A percentile compares a stretch with the other conserved stretches of the same genome.
Evolutionary conservation across 2,888 invertebrate species (phyloP).

Genomic region (Cryptocephalus moraei): DNA sequence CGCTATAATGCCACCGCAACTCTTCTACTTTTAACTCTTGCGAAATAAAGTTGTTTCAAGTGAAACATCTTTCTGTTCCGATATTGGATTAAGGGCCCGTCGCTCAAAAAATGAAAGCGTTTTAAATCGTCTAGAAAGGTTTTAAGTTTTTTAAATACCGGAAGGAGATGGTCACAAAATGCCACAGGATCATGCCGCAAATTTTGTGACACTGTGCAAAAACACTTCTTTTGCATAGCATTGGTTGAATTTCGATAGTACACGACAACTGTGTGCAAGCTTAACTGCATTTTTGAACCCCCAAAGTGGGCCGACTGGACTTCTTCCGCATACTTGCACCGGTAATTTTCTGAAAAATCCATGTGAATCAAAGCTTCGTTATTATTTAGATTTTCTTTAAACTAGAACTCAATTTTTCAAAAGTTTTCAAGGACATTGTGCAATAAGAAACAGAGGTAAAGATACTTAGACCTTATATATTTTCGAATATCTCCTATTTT

Average conservation of each 20-base stretch:
- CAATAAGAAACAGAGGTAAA: no score
- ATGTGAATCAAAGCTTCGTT: slow-evolving; percentile 1
- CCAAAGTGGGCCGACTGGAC: slow-evolving; percentile 7
- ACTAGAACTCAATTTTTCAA: no score
- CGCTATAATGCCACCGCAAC: slow-evolving; percentile 26
- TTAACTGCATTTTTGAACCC: slow-evolving; percentile 6
- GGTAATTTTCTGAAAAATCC: slow-evolving; percentile 7
- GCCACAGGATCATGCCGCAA: slow-evolving; percentile 5
- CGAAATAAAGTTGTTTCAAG: neutral
- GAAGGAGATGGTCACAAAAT: slow-evolving; percentile 5
- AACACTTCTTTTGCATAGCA: neutral
- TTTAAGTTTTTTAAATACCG: neutral
- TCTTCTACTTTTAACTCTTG: neutral
- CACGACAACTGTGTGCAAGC: slow-evolving; percentile 6
- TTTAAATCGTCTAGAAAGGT: neutral
- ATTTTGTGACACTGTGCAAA: slow-evolving; percentile 5
- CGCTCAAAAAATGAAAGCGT: slow-evolving; percentile 5
- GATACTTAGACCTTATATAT: no score
- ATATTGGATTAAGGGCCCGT: slow-evolving; percentile 8
- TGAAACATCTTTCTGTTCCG: slow-evolving; percentile 9
- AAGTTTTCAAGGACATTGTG: no score
- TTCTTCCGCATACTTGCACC: slow-evolving; percentile 5
- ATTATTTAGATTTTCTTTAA: neutral
- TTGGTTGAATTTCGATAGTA: slow-evolving; percentile 1
- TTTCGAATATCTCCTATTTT: no score